Evolutionary conservation across 2,797 vertebrate genomes (phyloP).

Genomic region (Antennarius maculatus): DNA sequence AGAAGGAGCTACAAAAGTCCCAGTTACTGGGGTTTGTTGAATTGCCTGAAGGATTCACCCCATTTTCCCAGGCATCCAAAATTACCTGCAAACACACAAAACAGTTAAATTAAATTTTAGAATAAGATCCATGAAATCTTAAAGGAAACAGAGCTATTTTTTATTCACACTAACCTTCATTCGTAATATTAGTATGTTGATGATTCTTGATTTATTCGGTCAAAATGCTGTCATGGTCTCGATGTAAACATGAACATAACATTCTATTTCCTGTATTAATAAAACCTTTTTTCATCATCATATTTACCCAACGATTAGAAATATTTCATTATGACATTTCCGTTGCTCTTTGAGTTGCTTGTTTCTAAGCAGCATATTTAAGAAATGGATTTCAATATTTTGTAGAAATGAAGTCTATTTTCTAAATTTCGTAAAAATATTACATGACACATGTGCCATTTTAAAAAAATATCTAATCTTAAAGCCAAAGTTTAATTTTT

Average conservation of each 20-base stretch:
- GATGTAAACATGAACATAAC: slow-evolving; percentile 28
- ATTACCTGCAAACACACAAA: slow-evolving; percentile 85
- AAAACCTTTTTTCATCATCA: background rate
- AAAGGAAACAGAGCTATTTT: background rate
- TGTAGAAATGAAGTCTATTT: too few species aligned
- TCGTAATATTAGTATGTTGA: too few species aligned
- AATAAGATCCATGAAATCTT: background rate
- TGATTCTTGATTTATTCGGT: slow-evolving; percentile 20
- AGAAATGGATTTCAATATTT: too few species aligned
- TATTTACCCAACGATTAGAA: too few species aligned
- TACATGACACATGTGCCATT: too few species aligned
- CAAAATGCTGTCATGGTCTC: slow-evolving; percentile 3
- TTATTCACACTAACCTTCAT: too few species aligned
- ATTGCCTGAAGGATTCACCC: slow-evolving; percentile 91
- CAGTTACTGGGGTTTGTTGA: slow-evolving; percentile 94
- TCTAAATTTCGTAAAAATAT: too few species aligned
- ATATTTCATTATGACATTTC: too few species aligned
- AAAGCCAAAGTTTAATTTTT: too few species aligned
- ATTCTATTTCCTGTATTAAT: slow-evolving; percentile 4
- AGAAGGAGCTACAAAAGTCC: slow-evolving; percentile 95
- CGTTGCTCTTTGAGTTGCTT: too few species aligned
- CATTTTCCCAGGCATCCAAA: slow-evolving; percentile 90
- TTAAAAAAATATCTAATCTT: too few species aligned
- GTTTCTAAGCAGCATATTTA: too few species aligned
- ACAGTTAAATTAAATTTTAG: background rate